Evolutionary conservation across 2,888 invertebrate species (phyloP).

Genomic region (Rosalia funebris): DNA sequence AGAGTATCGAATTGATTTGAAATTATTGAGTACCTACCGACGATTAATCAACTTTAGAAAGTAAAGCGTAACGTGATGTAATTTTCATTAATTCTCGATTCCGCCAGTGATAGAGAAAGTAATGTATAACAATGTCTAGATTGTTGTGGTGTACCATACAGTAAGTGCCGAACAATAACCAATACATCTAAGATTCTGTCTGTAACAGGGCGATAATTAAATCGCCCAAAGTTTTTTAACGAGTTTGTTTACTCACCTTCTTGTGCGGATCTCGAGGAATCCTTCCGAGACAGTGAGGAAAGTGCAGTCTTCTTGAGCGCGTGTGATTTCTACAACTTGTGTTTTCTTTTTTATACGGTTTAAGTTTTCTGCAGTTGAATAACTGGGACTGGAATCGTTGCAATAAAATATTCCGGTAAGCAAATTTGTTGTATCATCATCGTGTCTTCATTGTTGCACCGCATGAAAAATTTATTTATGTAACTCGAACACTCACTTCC

Average conservation of each 20-base stretch:
- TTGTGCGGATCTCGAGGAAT: not conserved
- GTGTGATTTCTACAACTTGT: not conserved
- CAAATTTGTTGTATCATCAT: not conserved
- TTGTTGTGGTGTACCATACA: not conserved
- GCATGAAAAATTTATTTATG: not conserved
- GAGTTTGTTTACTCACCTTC: not conserved
- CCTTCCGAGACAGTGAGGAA: not conserved
- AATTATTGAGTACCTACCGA: not conserved
- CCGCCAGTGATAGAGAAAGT: slow-evolving; percentile 17
- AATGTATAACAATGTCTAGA: slow-evolving; percentile 12
- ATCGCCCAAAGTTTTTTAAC: too few relatives aligned
- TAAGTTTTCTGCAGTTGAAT: not conserved
- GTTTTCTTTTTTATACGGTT: not conserved
- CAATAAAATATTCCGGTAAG: not conserved
- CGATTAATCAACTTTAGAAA: slow-evolving; percentile 17
- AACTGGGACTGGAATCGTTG: not conserved
- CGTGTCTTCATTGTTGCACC: not conserved
- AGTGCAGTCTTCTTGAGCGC: not conserved
- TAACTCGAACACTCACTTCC: not conserved
- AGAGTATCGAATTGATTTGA: not conserved
- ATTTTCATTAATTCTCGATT: slow-evolving; percentile 9
- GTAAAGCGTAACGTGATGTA: slow-evolving; percentile 10
- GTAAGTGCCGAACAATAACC: not conserved
- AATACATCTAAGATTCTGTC: not conserved
- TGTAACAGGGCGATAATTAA: not conserved